A percentile compares a stretch with the other conserved stretches of the same genome.
phyloP scores from a whole-genome alignment of 2,113 vertebrate species.

The Ictalurus furcatus region DNA sequence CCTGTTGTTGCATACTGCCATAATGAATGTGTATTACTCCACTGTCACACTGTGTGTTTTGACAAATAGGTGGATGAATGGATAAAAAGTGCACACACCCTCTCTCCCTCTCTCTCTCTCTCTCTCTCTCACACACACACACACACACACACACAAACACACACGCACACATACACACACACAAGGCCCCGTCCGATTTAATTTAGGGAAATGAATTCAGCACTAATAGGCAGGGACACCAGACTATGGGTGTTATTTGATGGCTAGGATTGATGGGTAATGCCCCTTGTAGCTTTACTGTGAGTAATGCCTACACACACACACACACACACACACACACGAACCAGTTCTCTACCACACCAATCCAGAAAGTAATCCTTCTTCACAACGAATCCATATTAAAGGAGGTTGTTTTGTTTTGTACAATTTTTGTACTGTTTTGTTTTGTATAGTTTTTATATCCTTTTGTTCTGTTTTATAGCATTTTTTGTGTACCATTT shows the following conservation, averaged over 20 bases:
- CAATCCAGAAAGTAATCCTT: background rate
- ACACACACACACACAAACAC: conserved; percentile 56
- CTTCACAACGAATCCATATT: background rate
- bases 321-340: conserved; percentile 34
- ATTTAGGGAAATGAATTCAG: conserved; percentile 81
- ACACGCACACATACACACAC: conserved; percentile 58
- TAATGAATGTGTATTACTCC: conserved; percentile 78
- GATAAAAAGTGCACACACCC: conserved; percentile 68
- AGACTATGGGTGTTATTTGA: conserved; percentile 72
- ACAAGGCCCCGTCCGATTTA: conserved; percentile 73
- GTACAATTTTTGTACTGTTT: background rate
- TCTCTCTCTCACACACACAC: conserved; percentile 45
- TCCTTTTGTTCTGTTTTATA: background rate
- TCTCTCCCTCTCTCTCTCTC: conserved; percentile 22
- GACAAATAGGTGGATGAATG: conserved; percentile 78
- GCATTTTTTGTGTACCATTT: background rate
- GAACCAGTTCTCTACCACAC: background rate
- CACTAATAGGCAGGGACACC: conserved; percentile 76
- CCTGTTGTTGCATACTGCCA: conserved; percentile 73
- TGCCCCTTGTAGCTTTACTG: conserved; percentile 66
- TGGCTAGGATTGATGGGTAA: conserved; percentile 76
- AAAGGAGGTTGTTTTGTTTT: background rate
- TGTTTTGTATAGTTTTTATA: background rate
- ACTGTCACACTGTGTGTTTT: conserved; percentile 77
- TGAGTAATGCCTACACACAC: conserved; percentile 69